phyloP scores from a whole-genome alignment of 2,113 vertebrate genomes.

The Phalacrocorax pelagicus region DNA sequence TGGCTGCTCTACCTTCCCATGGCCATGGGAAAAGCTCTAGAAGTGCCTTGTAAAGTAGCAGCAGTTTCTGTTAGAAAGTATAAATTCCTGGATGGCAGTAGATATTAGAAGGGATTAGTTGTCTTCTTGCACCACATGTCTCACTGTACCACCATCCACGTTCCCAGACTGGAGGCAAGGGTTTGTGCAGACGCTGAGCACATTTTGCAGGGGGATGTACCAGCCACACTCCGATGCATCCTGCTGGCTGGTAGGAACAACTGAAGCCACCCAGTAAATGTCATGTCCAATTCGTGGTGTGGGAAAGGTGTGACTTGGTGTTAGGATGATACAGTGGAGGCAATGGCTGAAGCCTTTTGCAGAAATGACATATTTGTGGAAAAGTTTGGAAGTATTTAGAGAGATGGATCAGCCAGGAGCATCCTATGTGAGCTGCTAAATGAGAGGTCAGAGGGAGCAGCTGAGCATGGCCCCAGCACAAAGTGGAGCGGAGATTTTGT shows the following conservation, averaged over 20 bases:
- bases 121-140: not conserved
- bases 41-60: not conserved
- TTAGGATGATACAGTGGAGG: not conserved
- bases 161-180: not conserved
- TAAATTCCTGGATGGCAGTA: not conserved
- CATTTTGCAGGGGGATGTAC: not conserved
- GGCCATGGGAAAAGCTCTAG: not conserved
- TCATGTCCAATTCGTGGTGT: fast-evolving
- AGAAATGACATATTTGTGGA: not conserved
- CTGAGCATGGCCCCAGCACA: not conserved
- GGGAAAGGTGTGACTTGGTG: not conserved
- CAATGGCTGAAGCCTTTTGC: not conserved
- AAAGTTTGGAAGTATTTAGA: not conserved
- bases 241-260: not conserved
- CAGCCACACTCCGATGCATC: not conserved
- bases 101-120: not conserved
- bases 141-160: not conserved
- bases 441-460: not conserved
- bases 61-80: not conserved
- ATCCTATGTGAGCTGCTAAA: not conserved
- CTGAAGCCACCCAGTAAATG: not conserved
- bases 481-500: not conserved
- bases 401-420: not conserved
- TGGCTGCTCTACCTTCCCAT: not conserved
- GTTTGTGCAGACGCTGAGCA: not conserved